These are phyloP conservation scores for Chionodraco myersi DNA, from an alignment of 2,113 vertebrate genomes.

Conservation along the genomic window DNA sequence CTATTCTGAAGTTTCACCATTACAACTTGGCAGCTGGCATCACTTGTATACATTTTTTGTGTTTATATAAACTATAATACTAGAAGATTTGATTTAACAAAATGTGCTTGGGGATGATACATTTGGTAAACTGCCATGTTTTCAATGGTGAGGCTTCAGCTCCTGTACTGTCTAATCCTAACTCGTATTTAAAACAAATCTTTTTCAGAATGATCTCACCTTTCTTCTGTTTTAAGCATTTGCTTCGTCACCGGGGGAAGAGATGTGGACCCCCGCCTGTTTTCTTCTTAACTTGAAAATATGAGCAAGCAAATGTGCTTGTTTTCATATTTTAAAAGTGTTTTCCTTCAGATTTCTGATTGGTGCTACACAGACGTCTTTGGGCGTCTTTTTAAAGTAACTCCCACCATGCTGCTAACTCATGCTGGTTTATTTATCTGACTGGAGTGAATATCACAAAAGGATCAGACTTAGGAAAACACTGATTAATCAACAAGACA, in stretches of 20 bases:
- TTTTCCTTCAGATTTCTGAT: conserved; percentile 71
- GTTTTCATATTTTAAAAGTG: conserved; percentile 80
- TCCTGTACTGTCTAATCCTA: conserved; percentile 39
- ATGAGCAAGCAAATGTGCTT: conserved; percentile 71
- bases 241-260: conserved; percentile 38
- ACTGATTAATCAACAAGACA: conserved; percentile 60
- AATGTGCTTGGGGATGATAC: background rate
- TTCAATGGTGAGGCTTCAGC: conserved; percentile 65
- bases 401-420: background rate
- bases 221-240: conserved; percentile 24
- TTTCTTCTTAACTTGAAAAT: conserved; percentile 70
- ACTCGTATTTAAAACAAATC: conserved; percentile 22
- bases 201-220: conserved; percentile 54
- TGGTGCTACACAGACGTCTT: background rate
- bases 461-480: conserved; percentile 64
- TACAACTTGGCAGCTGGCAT: conserved; percentile 33
- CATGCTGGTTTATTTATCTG: conserved; percentile 9
- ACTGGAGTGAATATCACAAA: background rate
- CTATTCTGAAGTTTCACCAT: conserved; percentile 56
- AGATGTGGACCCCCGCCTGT: conserved; percentile 29
- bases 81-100: background rate
- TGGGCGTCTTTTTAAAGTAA: background rate
- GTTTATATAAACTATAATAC: background rate
- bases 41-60: background rate
- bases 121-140: conserved; percentile 32